A percentile compares a stretch with the other conserved stretches of the same genome.
These are phyloP conservation scores for Cavia aperea DNA, from an alignment of 2,113 vertebrate species.

Conservation along the genomic window DNA sequence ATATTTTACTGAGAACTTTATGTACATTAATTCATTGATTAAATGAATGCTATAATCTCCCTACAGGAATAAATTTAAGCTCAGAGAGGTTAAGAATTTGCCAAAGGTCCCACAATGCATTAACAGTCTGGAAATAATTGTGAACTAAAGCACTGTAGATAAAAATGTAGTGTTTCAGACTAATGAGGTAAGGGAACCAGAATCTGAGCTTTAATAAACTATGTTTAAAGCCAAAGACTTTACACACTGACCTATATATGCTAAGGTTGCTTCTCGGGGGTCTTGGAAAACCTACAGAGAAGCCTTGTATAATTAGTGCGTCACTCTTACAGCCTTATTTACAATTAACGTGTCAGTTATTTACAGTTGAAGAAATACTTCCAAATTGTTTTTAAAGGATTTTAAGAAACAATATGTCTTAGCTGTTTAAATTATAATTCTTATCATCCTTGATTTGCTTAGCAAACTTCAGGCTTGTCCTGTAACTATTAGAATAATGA, in stretches of 20 bases:
- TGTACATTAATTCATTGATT: neutral
- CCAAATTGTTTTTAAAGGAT: constrained; percentile 45
- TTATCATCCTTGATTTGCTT: constrained; percentile 44
- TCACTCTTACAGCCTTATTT: constrained; percentile 43
- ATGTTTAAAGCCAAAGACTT: constrained; percentile 44
- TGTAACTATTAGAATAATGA: constrained; percentile 4
- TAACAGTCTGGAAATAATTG: constrained; percentile 27
- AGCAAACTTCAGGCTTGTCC: neutral
- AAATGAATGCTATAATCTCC: neutral
- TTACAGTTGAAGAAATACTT: constrained; percentile 46
- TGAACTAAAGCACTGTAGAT: neutral
- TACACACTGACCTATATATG: constrained; percentile 1
- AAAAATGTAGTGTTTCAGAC: constrained; percentile 38
- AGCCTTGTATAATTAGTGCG: constrained; percentile 44
- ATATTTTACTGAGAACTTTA: neutral
- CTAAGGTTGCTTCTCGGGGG: neutral
- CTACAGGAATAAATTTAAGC: neutral
- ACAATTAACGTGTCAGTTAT: constrained; percentile 47
- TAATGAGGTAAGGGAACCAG: neutral
- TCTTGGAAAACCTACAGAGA: constrained; percentile 29
- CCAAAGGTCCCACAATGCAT: neutral
- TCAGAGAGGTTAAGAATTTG: constrained; percentile 15
- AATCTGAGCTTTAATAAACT: constrained; percentile 38
- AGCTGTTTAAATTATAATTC: constrained; percentile 45
- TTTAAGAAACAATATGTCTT: constrained; percentile 44